Evolutionary conservation across 2,113 vertebrate genomes (phyloP).

Genomic region (Nannospalax galili): DNA sequence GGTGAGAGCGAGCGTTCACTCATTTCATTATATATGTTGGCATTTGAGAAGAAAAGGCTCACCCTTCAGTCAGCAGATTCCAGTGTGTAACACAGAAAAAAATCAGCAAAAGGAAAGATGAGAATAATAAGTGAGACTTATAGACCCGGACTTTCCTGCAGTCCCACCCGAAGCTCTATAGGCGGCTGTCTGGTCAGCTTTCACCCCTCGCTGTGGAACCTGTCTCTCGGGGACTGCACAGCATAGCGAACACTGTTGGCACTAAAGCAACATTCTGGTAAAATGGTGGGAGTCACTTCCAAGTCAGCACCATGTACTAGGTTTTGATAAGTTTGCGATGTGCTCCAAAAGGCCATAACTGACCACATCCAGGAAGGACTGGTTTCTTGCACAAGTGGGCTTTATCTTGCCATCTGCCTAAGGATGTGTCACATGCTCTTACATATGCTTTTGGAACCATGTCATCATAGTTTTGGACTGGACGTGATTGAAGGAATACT

Average conservation of each 20-base stretch:
- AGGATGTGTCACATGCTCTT: constrained; percentile 68
- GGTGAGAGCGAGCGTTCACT: not conserved
- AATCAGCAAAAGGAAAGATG: not conserved
- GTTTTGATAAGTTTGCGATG: constrained; percentile 74
- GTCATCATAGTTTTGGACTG: constrained; percentile 3
- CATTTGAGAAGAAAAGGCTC: not conserved
- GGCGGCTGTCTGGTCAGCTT: constrained; percentile 31
- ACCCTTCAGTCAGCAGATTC: constrained; percentile 4
- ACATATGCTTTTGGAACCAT: constrained; percentile 40
- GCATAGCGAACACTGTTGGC: not conserved
- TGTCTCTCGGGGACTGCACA: constrained; percentile 29
- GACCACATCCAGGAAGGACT: constrained; percentile 77
- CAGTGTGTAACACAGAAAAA: not conserved
- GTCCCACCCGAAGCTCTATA: constrained; percentile 5
- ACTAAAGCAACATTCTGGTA: not conserved
- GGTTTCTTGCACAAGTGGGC: constrained; percentile 71
- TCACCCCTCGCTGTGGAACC: not conserved
- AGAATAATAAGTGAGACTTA: not conserved
- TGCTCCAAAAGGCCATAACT: constrained; percentile 72
- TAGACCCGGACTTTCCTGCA: not conserved
- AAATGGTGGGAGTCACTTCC: constrained; percentile 58
- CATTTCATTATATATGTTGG: not conserved
- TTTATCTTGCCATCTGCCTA: constrained; percentile 69
- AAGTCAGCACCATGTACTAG: constrained; percentile 61
- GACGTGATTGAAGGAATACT: not conserved